Evolutionary conservation across 2,888 invertebrate species (phyloP).

Genomic region (Nezara viridula): DNA sequence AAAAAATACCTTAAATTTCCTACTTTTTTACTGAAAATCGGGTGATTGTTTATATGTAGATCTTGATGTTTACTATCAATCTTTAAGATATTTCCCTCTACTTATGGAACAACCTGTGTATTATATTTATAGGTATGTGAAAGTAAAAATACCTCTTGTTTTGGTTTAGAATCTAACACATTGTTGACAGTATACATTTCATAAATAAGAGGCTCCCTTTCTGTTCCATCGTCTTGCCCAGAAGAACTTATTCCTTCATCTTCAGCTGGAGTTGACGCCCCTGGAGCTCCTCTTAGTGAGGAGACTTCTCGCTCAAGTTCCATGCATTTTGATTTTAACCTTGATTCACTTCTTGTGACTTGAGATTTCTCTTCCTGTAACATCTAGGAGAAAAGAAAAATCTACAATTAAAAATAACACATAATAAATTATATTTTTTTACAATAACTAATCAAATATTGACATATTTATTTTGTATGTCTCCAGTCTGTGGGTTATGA

Average conservation of each 20-base stretch:
- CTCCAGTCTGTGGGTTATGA: neutral
- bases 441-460: neutral
- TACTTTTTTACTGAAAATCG: too few species aligned
- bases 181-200: slow-evolving; percentile 75
- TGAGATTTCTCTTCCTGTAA: slow-evolving; percentile 84
- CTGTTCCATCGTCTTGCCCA: slow-evolving; percentile 73
- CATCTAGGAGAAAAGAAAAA: slow-evolving; percentile 71
- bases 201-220: slow-evolving; percentile 75
- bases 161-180: slow-evolving; percentile 70
- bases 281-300: slow-evolving; percentile 73
- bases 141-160: slow-evolving; percentile 67
- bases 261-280: slow-evolving; percentile 77
- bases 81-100: too few species aligned
- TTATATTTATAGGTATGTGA: too few species aligned
- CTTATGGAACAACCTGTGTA: too few species aligned
- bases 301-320: slow-evolving; percentile 81
- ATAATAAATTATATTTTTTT: neutral
- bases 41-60: too few species aligned
- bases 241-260: slow-evolving; percentile 92
- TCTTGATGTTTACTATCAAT: too few species aligned
- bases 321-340: slow-evolving; percentile 81
- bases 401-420: neutral
- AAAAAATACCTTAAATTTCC: too few species aligned
- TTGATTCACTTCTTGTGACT: slow-evolving; percentile 79
- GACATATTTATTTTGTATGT: neutral